A percentile compares a stretch with the other conserved stretches of the same genome.
These are phyloP conservation scores for Luehdorfia chinensis DNA, from an alignment of 1,140 invertebrate genomes.

Conservation along the genomic window DNA sequence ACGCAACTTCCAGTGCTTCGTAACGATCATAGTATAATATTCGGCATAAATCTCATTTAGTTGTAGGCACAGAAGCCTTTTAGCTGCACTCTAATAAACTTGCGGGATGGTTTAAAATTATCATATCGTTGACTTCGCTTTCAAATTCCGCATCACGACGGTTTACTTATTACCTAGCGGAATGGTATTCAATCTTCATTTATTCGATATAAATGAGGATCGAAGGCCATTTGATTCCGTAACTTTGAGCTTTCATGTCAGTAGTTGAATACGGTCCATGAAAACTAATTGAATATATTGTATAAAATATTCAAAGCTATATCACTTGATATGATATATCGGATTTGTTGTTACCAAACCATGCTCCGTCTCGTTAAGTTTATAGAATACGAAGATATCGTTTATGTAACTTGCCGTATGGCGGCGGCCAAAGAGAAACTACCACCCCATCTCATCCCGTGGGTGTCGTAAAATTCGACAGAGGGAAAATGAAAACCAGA, in stretches of 20 bases:
- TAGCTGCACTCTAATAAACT: conserved; percentile 1
- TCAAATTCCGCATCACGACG: conserved; percentile 11
- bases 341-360: too few species aligned
- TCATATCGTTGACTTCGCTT: conserved; percentile 1
- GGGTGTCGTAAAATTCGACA: too few species aligned
- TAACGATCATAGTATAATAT: too few species aligned
- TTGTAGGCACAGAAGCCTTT: neutral
- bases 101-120: conserved; percentile 8
- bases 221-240: conserved; percentile 2
- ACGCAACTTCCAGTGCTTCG: too few species aligned
- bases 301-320: neutral
- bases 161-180: conserved; percentile 2
- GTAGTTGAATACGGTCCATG: neutral
- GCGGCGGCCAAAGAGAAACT: too few species aligned
- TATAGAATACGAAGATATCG: too few species aligned
- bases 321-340: too few species aligned
- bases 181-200: neutral
- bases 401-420: too few species aligned
- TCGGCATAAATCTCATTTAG: conserved; percentile 8
- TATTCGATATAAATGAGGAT: conserved; percentile 4
- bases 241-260: neutral
- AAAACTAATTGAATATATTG: conserved; percentile 9
- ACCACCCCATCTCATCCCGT: too few species aligned
- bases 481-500: too few species aligned
- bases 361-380: too few species aligned